Conservation (phyloP, 2,888 invertebrate genomes). For the Flexamia atlantica region DNA sequence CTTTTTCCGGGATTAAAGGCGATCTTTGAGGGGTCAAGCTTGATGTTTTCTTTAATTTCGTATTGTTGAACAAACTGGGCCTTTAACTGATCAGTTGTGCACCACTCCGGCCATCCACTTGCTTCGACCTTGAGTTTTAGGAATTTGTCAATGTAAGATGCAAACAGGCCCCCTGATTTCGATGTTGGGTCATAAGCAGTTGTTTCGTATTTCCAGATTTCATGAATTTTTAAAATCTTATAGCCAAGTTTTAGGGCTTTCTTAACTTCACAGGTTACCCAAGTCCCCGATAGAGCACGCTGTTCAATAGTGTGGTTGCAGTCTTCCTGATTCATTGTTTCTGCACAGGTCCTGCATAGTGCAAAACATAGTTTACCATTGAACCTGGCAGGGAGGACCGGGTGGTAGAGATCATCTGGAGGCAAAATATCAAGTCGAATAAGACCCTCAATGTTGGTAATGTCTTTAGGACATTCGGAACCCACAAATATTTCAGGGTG, state of each 20-base stretch:
- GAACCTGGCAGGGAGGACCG: slow-evolving; percentile 71
- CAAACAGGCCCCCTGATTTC: slow-evolving; percentile 71
- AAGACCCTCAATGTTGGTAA: slow-evolving; percentile 36
- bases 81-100: slow-evolving; percentile 64
- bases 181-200: slow-evolving; percentile 67
- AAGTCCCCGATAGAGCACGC: slow-evolving; percentile 71
- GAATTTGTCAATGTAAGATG: slow-evolving; percentile 72
- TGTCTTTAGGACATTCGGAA: slow-evolving; percentile 26
- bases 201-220: slow-evolving; percentile 72
- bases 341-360: slow-evolving; percentile 22
- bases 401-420: slow-evolving; percentile 69
- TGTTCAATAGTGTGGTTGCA: slow-evolving; percentile 72
- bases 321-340: neutral
- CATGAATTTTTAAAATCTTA: slow-evolving; percentile 63
- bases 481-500: slow-evolving; percentile 70
- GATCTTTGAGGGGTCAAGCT: neutral
- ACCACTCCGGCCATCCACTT: slow-evolving; percentile 70
- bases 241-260: slow-evolving; percentile 68
- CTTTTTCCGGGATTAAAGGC: neutral
- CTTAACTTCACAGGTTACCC: slow-evolving; percentile 72
- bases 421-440: slow-evolving; percentile 37
- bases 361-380: slow-evolving; percentile 67
- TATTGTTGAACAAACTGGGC: slow-evolving; percentile 55
- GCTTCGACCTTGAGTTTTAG: slow-evolving; percentile 71
- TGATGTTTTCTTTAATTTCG: neutral